phyloP scores from a whole-genome alignment of 2,113 vertebrate species.

The Telmatochromis bifrenatus region DNA sequence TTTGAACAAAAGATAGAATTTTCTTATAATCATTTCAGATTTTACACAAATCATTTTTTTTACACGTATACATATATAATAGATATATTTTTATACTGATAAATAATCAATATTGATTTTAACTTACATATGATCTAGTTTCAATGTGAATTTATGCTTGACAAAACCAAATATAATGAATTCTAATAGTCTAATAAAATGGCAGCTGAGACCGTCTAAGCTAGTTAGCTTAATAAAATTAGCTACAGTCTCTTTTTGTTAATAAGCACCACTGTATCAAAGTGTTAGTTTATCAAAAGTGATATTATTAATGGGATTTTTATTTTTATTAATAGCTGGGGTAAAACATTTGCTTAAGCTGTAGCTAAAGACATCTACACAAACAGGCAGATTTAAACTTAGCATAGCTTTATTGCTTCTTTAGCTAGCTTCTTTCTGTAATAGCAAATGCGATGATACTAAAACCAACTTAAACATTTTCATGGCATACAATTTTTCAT shows the following conservation, averaged over 20 bases:
- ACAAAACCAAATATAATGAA: neutral
- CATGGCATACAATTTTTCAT: neutral
- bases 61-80: neutral
- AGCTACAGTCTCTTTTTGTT: neutral
- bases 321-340: neutral
- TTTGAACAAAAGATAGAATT: neutral
- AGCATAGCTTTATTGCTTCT: neutral
- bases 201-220: neutral
- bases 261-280: neutral
- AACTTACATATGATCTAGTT: neutral
- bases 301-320: neutral
- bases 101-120: neutral
- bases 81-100: neutral
- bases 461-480: neutral
- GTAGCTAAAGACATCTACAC: neutral
- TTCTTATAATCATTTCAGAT: neutral
- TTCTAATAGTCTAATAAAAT: neutral
- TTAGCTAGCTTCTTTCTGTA: neutral
- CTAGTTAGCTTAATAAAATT: neutral
- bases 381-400: neutral
- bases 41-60: neutral
- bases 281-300: neutral
- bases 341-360: neutral
- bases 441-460: neutral
- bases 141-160: neutral